phyloP scores from a whole-genome alignment of 2,113 vertebrate species.

The Holacanthus passer region DNA sequence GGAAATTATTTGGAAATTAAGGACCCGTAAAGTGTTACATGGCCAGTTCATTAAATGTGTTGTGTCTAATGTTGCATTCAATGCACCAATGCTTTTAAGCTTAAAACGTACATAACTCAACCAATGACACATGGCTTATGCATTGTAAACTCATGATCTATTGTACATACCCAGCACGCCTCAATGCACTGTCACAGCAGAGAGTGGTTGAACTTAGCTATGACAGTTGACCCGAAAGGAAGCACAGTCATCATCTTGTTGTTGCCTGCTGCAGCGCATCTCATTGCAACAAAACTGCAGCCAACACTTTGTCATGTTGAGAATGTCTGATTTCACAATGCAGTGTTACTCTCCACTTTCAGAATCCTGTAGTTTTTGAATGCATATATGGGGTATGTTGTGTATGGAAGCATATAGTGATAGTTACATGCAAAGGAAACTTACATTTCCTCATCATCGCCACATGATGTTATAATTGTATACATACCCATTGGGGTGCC shows the following conservation, averaged over 20 bases:
- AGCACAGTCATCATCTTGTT: neutral
- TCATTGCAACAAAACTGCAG: neutral
- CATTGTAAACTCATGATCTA: neutral
- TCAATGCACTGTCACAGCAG: neutral
- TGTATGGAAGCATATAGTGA: too few relatives aligned
- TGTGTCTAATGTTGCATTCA: neutral
- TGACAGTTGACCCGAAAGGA: neutral
- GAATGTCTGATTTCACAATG: too few relatives aligned
- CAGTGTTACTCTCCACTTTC: too few relatives aligned
- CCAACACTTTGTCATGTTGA: neutral
- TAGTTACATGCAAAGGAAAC: neutral
- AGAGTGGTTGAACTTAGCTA: neutral
- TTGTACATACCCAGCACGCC: neutral
- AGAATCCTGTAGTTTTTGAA: neutral
- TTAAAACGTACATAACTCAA: too few relatives aligned
- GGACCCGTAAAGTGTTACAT: neutral
- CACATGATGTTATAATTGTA: neutral
- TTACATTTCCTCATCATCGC: neutral
- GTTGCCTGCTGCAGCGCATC: neutral
- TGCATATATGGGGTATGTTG: too few relatives aligned
- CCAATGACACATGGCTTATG: neutral
- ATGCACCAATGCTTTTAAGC: neutral
- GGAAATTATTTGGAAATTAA: neutral
- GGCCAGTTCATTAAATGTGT: neutral
- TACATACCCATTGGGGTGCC: constrained; percentile 98